Percentiles rank a stretch among this genome's conserved stretches.
Evolutionary conservation across 2,113 vertebrate species (phyloP).

Genomic region (Chlamydotis undulata): DNA sequence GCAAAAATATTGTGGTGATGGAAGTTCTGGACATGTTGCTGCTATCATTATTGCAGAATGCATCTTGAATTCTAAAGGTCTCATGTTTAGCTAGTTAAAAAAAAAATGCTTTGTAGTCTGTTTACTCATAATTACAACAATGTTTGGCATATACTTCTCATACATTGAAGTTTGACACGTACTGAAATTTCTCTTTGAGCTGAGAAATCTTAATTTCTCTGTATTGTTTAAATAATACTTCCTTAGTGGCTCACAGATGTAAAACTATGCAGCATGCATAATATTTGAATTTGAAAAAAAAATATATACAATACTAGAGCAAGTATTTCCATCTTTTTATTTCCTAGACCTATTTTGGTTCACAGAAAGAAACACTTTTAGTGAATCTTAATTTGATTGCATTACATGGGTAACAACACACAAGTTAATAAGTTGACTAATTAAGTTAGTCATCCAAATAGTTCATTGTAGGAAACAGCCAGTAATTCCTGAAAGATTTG

Average conservation of each 20-base stretch:
- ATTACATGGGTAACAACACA: neutral
- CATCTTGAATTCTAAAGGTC: neutral
- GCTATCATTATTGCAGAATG: neutral
- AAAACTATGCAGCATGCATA: neutral
- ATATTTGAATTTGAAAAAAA: neutral
- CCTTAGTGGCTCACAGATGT: neutral
- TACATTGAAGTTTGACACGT: neutral
- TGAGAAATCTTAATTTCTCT: neutral
- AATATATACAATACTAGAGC: neutral
- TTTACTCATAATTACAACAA: neutral
- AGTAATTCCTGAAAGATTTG: neutral
- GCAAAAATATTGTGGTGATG: neutral
- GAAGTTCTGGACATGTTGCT: neutral
- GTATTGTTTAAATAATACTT: neutral
- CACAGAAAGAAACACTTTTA: neutral
- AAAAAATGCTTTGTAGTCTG: neutral
- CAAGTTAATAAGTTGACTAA: neutral
- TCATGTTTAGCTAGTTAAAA: neutral
- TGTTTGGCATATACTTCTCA: neutral
- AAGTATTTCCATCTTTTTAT: neutral
- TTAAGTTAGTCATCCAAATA: neutral
- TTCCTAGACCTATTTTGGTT: neutral
- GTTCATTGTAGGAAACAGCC: neutral
- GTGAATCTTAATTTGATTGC: neutral
- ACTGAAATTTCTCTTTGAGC: neutral